Evolutionary conservation across 2,113 vertebrate species (phyloP), one percentile per base, ranked within the genome.

Genomic region (Corythornis cristatus): DNA sequence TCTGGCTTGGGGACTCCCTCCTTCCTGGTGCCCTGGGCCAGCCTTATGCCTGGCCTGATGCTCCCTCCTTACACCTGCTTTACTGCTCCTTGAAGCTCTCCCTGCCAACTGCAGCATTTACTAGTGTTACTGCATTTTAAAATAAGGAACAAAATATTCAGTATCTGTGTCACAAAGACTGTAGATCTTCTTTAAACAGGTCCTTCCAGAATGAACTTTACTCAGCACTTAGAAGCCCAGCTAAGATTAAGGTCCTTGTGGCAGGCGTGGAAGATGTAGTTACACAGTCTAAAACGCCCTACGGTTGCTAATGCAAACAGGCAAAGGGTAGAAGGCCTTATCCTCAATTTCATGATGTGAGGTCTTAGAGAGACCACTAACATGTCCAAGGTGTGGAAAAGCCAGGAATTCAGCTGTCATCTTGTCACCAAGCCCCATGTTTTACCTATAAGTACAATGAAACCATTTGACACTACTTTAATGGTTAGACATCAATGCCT

Each of bases 261-360:
- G 37, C 19, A 43, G 9, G 31, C 7, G 3, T 19, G n/a, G 53
- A 43, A 64, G 66, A 11, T 31, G 26, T 28, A 65, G 23, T 18
- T 29, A 5, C n/a, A 19, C 7, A 5, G n/a, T 45, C 29, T 23
- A 3, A 62, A 35, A 25, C 8, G 9, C 48, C 19, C 72, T 29
- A n/a, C 37, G 35, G 64, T 11, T 50, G 33, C 48, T 29, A 43
- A 4, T 1, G 11, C 74, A 76, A 65, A 8, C 42, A 48, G 56
- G 43, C 56, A 67, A 10, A 53, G 26, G n/a, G 42, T 15, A 33
- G 31, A 35, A 60, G 12, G 56, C 4, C 3, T 56, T 7, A 6
- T 20, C 60, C 17, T 64, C 29, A 25, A 23, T 40, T 64, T 15
- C 46, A 43, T 0, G 1, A 45, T 2, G 1, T 0, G 1, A 37